phyloP scores from a whole-genome alignment of 2,113 vertebrate species.

The Crotalus horridus region DNA sequence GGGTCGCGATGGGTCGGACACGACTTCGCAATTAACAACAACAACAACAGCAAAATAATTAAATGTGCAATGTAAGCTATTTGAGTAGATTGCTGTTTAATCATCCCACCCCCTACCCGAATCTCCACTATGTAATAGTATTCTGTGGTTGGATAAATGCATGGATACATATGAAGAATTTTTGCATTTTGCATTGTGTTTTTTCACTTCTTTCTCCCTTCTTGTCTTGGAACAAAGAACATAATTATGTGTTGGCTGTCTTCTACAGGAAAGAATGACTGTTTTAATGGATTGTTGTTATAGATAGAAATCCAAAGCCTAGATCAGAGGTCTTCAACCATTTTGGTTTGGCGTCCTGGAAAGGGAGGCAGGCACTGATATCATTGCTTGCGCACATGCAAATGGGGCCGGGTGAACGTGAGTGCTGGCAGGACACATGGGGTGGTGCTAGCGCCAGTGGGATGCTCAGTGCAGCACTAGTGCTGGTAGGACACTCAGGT shows the following conservation, averaged over 20 bases:
- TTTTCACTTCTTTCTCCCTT: not conserved
- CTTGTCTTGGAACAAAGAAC: constrained; percentile 4
- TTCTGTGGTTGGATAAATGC: not conserved
- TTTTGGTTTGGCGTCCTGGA: too few relatives aligned
- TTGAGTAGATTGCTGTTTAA: constrained; percentile 27
- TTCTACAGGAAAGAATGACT: not conserved
- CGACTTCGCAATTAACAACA: too few relatives aligned
- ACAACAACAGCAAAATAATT: not conserved
- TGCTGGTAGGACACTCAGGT: too few relatives aligned
- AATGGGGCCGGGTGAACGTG: too few relatives aligned
- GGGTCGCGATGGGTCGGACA: too few relatives aligned
- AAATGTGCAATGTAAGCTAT: not conserved
- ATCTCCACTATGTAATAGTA: constrained; percentile 22
- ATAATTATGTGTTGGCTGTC: not conserved
- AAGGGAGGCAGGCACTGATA: too few relatives aligned
- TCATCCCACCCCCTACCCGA: not conserved
- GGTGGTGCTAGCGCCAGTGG: too few relatives aligned
- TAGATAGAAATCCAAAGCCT: not conserved
- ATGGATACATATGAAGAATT: constrained; percentile 14
- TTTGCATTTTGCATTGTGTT: not conserved
- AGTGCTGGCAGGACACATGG: too few relatives aligned
- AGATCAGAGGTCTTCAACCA: too few relatives aligned
- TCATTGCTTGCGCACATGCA: too few relatives aligned
- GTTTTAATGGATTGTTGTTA: not conserved
- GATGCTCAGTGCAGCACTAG: not conserved